These are phyloP conservation scores for Cyprinodon brontotheroides DNA, from an alignment of 2,113 vertebrate genomes.

Conservation along the genomic window DNA sequence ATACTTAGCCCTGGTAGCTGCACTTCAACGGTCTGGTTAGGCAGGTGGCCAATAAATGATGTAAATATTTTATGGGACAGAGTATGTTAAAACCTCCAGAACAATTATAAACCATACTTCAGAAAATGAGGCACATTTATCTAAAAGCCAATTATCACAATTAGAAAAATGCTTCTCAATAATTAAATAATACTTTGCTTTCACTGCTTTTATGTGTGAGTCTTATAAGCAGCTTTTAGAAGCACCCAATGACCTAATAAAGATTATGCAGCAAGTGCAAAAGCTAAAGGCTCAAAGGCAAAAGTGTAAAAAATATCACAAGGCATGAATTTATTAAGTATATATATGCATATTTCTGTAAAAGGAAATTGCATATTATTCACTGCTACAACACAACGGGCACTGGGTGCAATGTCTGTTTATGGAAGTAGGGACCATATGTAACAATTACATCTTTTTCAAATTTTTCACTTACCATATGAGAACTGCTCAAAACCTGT, in stretches of 20 bases:
- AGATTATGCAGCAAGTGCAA: background rate
- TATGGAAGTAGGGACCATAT: too few species aligned
- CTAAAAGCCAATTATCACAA: conserved; percentile 29
- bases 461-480: background rate
- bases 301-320: background rate
- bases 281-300: background rate
- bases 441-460: too few species aligned
- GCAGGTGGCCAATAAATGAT: conserved; percentile 7
- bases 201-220: background rate
- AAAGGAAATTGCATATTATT: background rate
- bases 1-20: background rate
- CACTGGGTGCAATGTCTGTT: background rate
- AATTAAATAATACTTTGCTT: background rate
- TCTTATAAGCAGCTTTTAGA: background rate
- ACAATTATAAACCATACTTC: conserved; percentile 10
- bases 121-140: conserved; percentile 28
- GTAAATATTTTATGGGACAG: conserved; percentile 3
- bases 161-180: background rate
- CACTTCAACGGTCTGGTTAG: background rate
- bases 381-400: background rate
- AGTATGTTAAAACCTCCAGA: conserved; percentile 8
- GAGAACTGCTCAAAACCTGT: background rate
- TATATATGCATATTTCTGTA: background rate
- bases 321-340: background rate
- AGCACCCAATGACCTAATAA: background rate